Conservation (phyloP, 2,113 vertebrate species). For the Edolisoma coerulescens region DNA sequence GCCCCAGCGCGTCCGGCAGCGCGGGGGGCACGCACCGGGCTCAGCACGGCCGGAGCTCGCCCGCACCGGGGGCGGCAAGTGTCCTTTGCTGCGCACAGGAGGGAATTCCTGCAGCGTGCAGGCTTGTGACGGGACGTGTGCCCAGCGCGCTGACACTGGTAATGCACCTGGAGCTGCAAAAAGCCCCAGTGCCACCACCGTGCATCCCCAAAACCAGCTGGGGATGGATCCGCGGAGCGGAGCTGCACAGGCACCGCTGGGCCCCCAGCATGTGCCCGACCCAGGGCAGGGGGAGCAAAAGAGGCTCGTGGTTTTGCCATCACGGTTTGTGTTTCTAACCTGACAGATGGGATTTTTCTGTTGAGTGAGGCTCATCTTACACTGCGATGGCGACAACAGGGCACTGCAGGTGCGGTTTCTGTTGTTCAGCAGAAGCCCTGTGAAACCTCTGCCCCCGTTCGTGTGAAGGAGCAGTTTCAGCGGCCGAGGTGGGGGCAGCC, state of each 20-base stretch:
- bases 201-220: rapidly evolving
- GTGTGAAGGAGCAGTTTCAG: rapidly evolving
- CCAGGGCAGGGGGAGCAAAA: neutral
- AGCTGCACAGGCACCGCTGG: neutral
- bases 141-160: rapidly evolving
- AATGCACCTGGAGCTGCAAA: neutral
- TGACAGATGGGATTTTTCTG: neutral
- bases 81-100: rapidly evolving
- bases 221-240: rapidly evolving
- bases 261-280: neutral
- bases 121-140: too few relatives aligned
- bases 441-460: rapidly evolving
- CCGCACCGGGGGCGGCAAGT: rapidly evolving
- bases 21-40: rapidly evolving
- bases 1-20: too few relatives aligned
- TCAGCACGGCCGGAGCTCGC: rapidly evolving
- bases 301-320: neutral
- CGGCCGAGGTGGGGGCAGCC: rapidly evolving
- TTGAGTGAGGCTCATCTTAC: neutral
- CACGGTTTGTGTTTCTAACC: rapidly evolving
- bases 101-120: neutral
- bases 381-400: rapidly evolving
- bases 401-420: neutral
- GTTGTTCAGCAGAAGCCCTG: rapidly evolving
- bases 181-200: rapidly evolving